phyloP scores from a whole-genome alignment of 2,797 vertebrate genomes.

The Neopelma chrysocephalum region DNA sequence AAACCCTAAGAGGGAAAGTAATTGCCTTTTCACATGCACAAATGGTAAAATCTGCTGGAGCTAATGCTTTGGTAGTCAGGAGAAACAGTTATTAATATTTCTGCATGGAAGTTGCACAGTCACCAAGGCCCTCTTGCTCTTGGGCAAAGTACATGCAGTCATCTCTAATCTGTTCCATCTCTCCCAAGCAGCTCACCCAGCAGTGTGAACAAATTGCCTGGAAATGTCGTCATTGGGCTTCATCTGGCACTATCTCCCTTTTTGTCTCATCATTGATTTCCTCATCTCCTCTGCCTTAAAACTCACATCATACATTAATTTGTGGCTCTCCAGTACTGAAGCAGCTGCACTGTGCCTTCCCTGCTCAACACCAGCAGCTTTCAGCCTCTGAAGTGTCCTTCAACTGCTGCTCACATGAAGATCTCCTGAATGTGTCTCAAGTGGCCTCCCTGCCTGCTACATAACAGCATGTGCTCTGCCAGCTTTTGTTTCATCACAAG shows the following conservation, averaged over 20 bases:
- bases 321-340: not conserved
- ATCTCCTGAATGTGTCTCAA: slow-evolving; percentile 38
- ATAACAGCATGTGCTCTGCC: slow-evolving; percentile 10
- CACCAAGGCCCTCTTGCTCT: not conserved
- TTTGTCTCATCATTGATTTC: slow-evolving; percentile 61
- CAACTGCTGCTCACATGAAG: slow-evolving; percentile 21
- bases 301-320: slow-evolving; percentile 24
- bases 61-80: slow-evolving; percentile 17
- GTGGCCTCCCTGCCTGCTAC: slow-evolving; percentile 25
- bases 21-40: slow-evolving; percentile 25
- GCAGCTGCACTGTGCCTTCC: slow-evolving; percentile 24
- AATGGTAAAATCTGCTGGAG: not conserved
- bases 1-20: slow-evolving; percentile 21
- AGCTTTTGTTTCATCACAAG: slow-evolving; percentile 35
- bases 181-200: slow-evolving; percentile 27
- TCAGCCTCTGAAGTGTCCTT: slow-evolving; percentile 49
- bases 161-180: slow-evolving; percentile 49
- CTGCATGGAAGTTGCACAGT: not conserved
- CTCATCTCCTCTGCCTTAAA: slow-evolving; percentile 59
- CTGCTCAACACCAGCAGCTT: slow-evolving; percentile 34
- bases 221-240: slow-evolving; percentile 61
- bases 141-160: slow-evolving; percentile 1
- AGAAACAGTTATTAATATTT: slow-evolving; percentile 17
- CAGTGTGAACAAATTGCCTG: slow-evolving; percentile 52
- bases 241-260: slow-evolving; percentile 44